Percentiles rank a stretch among this genome's conserved stretches.
These are phyloP conservation scores for Teleiodes luculella DNA, from an alignment of 2,888 invertebrate species.

Conservation along the genomic window DNA sequence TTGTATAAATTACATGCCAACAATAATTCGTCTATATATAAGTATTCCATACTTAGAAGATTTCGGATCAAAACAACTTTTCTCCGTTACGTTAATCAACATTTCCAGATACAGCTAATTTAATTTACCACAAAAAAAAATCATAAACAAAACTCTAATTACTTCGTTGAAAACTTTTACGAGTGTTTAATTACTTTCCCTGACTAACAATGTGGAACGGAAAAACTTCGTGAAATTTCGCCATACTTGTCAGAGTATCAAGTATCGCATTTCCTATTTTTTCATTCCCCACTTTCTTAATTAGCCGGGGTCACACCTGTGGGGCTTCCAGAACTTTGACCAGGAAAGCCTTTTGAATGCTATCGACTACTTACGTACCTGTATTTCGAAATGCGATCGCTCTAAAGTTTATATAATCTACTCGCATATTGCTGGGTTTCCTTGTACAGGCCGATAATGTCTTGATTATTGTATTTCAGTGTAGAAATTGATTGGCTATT, in stretches of 20 bases:
- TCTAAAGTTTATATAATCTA: background rate
- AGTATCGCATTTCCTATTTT: slow-evolving; percentile 37
- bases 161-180: background rate
- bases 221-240: slow-evolving; percentile 12
- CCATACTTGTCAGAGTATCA: slow-evolving; percentile 29
- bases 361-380: slow-evolving; percentile 23
- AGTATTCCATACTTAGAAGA: no score
- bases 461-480: background rate
- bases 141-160: background rate
- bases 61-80: no score
- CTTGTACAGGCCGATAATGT: background rate
- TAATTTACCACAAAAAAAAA: no score
- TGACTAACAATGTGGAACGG: background rate
- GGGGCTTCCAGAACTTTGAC: slow-evolving; percentile 72
- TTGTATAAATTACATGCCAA: no score
- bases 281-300: slow-evolving; percentile 47
- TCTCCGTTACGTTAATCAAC: no score
- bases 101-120: no score
- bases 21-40: no score
- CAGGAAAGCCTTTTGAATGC: slow-evolving; percentile 60
- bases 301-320: slow-evolving; percentile 58
- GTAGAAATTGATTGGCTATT: background rate
- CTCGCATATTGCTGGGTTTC: background rate
- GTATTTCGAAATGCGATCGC: background rate
- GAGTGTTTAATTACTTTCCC: background rate